Conservation (phyloP, 2,888 invertebrate species). For the Aphodius granarius region DNA sequence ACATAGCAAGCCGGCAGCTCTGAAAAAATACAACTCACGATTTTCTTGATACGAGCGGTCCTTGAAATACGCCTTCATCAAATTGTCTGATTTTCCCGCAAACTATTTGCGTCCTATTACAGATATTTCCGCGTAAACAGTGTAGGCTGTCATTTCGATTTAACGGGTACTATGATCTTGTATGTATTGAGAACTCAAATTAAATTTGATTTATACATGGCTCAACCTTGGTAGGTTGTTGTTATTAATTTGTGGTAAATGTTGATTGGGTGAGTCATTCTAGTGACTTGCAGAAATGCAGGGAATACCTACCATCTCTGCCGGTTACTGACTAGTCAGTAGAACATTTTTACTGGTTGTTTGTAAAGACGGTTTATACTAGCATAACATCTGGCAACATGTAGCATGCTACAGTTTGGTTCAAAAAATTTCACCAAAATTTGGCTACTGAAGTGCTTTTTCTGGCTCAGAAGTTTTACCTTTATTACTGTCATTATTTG, state of each 20-base stretch:
- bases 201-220: not conserved
- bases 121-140: not conserved
- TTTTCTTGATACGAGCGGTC: not conserved
- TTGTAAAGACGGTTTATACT: too few species aligned
- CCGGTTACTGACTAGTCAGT: not conserved
- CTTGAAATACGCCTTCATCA: not conserved
- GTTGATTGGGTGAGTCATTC: not conserved
- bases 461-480: too few species aligned
- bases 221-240: not conserved
- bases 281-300: not conserved
- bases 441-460: too few species aligned
- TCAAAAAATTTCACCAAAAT: too few species aligned
- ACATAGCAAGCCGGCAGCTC: not conserved
- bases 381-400: too few species aligned
- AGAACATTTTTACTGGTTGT: not conserved
- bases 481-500: too few species aligned
- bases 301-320: not conserved
- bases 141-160: not conserved
- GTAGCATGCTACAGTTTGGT: too few species aligned
- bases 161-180: not conserved
- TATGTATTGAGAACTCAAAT: not conserved
- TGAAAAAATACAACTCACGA: not conserved
- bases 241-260: not conserved
- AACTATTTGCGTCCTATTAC: not conserved
- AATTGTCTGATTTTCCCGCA: not conserved